Evolutionary conservation across 1,140 invertebrate genomes (phyloP).

Genomic region (Diorhabda elongata): DNA sequence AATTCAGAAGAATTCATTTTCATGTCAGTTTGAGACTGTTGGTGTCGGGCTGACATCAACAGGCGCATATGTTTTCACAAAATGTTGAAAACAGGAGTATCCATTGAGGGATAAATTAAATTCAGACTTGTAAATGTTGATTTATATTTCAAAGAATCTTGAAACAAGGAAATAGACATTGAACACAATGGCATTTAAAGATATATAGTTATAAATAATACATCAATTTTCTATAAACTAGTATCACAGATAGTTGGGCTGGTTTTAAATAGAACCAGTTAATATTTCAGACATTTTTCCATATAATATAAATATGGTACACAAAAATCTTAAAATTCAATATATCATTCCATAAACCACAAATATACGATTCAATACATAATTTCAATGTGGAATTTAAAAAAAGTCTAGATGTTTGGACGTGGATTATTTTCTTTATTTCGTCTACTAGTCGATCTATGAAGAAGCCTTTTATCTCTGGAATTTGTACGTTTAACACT

Average conservation of each 20-base stretch:
- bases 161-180: conserved; percentile 2
- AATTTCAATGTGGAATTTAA: background rate
- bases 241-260: background rate
- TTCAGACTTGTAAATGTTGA: background rate
- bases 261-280: background rate
- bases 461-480: conserved; percentile 62
- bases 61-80: too few relatives aligned
- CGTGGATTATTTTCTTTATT: conserved; percentile 64
- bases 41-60: too few relatives aligned
- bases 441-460: conserved; percentile 62
- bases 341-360: background rate
- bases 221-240: conserved; percentile 1
- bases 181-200: background rate
- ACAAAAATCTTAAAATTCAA: background rate
- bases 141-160: background rate
- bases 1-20: too few relatives aligned
- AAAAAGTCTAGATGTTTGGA: conserved; percentile 41
- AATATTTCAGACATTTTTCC: background rate
- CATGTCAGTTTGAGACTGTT: too few relatives aligned
- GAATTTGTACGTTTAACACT: conserved; percentile 61
- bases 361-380: background rate
- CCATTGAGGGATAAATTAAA: too few relatives aligned
- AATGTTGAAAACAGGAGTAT: too few relatives aligned
- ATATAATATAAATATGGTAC: background rate
- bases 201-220: background rate